A percentile compares a stretch with the other conserved stretches of the same genome.
phyloP scores from a whole-genome alignment of 2,797 vertebrate species.

The Psittacula derbiana region DNA sequence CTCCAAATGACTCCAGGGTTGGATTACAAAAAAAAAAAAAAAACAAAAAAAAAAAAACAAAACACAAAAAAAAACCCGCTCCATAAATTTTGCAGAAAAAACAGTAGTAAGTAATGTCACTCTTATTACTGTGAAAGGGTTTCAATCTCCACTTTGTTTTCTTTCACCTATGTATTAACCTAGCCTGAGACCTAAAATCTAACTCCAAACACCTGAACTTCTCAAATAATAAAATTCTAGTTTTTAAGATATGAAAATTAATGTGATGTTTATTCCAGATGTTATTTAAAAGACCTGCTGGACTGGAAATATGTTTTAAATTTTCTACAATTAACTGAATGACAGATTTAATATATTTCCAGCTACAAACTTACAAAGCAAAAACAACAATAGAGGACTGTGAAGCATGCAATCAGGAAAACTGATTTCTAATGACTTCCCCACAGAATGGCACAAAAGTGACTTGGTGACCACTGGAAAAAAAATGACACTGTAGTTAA shows the following conservation, averaged over 20 bases:
- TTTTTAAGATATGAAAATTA: not conserved
- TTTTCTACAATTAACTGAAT: not conserved
- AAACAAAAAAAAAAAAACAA: not conserved
- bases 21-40: not conserved
- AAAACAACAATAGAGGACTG: not conserved
- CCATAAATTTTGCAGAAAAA: not conserved
- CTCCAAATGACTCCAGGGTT: not conserved
- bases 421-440: not conserved
- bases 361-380: not conserved
- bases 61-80: no score
- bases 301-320: not conserved
- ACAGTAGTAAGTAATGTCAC: not conserved
- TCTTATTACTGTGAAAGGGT: not conserved
- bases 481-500: not conserved
- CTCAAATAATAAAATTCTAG: not conserved
- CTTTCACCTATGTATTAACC: not conserved
- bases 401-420: not conserved
- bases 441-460: not conserved
- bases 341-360: not conserved
- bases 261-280: not conserved
- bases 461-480: not conserved
- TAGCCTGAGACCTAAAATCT: not conserved
- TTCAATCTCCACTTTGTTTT: not conserved
- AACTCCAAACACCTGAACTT: not conserved
- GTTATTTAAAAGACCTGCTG: not conserved